Evolutionary conservation across 2,797 vertebrate genomes (phyloP).

Genomic region (Hemibagrus guttatus): DNA sequence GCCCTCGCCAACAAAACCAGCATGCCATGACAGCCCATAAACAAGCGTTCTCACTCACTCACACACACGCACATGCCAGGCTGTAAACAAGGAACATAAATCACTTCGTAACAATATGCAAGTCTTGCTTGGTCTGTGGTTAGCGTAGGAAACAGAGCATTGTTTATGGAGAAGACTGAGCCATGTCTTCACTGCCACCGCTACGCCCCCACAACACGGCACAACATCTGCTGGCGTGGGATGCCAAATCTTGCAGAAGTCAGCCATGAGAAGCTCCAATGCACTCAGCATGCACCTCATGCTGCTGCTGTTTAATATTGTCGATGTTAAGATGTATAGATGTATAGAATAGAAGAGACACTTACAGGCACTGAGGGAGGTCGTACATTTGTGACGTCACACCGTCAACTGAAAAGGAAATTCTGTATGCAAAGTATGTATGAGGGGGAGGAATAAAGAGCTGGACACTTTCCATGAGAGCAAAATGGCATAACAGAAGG

Average conservation of each 20-base stretch:
- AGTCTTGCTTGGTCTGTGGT: conserved; percentile 36
- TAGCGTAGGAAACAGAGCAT: conserved; percentile 10
- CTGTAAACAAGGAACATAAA: conserved; percentile 48
- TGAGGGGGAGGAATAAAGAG: conserved; percentile 24
- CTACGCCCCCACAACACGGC: conserved; percentile 24
- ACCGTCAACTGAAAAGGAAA: conserved; percentile 60
- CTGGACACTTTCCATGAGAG: conserved; percentile 30
- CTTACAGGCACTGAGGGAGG: conserved; percentile 59
- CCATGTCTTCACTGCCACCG: conserved; percentile 29
- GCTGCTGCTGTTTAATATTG: conserved; percentile 64
- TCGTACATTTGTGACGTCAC: conserved; percentile 66
- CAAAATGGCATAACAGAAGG: conserved; percentile 14
- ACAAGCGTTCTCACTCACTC: conserved; percentile 38
- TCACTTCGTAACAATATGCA: conserved; percentile 46
- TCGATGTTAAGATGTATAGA: conserved; percentile 64
- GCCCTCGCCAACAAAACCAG: conserved; percentile 54
- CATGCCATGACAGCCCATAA: conserved; percentile 52
- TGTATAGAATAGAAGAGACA: conserved; percentile 55
- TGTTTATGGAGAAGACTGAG: conserved; percentile 39
- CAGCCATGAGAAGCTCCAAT: conserved; percentile 30
- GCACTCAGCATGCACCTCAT: conserved; percentile 49
- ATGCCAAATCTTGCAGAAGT: conserved; percentile 41
- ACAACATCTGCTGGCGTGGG: conserved; percentile 43
- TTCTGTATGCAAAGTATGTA: conserved; percentile 36
- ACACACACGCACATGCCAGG: conserved; percentile 26